Conservation (phyloP, 92 coral and sea anemone species). For the Epizoanthus scotinus region DNA sequence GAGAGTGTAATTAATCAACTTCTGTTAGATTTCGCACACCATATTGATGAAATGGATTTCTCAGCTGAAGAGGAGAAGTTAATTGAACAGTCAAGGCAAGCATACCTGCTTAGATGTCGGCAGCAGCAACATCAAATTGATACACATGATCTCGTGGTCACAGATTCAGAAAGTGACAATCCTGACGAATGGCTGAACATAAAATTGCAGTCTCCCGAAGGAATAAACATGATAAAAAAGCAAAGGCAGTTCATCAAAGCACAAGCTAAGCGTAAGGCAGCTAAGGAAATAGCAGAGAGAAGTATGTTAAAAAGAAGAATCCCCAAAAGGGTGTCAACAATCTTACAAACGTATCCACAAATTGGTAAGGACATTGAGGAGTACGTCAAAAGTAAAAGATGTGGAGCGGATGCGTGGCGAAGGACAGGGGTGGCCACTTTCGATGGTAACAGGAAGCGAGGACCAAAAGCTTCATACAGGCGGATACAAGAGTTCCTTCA, state of each 20-base stretch:
- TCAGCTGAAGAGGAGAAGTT: no score
- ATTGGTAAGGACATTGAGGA: slow-evolving; percentile 39
- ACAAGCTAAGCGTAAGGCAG: slow-evolving; percentile 33
- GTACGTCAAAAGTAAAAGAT: slow-evolving; percentile 42
- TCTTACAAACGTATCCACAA: slow-evolving; percentile 34
- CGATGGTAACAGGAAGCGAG: slow-evolving; percentile 30
- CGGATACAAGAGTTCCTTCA: slow-evolving; percentile 37
- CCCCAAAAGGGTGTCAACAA: slow-evolving; percentile 45
- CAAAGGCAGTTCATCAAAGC: slow-evolving; percentile 28
- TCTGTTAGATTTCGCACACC: no score
- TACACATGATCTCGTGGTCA: slow-evolving; percentile 1
- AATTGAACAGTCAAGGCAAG: neutral
- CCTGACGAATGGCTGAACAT: slow-evolving; percentile 43
- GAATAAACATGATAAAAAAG: slow-evolving; percentile 45
- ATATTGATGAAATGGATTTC: no score
- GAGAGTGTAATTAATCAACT: no score
- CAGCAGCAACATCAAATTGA: neutral
- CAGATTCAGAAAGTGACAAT: slow-evolving; percentile 55
- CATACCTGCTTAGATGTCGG: neutral
- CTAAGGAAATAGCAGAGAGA: slow-evolving; percentile 40
- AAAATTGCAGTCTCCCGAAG: slow-evolving; percentile 46
- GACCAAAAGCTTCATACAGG: slow-evolving; percentile 44
- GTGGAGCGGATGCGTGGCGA: no score
- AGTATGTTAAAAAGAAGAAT: slow-evolving; percentile 43
- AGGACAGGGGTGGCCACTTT: slow-evolving; percentile 51